Percentiles rank a stretch among this genome's conserved stretches.
Conservation (phyloP, 2,797 vertebrate species). For the Lutjanus argentimaculatus region DNA sequence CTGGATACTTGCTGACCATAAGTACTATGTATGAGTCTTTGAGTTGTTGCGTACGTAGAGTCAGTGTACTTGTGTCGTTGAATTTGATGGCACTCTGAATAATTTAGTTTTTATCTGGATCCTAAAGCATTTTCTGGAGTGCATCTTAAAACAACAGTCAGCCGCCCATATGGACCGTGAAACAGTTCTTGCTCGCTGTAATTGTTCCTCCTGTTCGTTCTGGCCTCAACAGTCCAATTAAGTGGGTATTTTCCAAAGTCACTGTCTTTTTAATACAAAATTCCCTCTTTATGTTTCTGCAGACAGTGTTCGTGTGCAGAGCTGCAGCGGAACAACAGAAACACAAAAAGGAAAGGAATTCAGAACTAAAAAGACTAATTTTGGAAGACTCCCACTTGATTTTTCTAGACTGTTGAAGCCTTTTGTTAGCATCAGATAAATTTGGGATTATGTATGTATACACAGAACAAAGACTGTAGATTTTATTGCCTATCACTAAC, state of each 20-base stretch:
- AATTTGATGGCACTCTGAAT: neutral
- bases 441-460: neutral
- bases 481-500: neutral
- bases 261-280: neutral
- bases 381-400: neutral
- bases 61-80: neutral
- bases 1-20: neutral
- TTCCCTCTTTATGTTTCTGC: neutral
- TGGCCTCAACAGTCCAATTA: slow-evolving; percentile 1
- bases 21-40: neutral
- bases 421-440: slow-evolving; percentile 8
- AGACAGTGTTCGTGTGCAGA: neutral
- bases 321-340: neutral
- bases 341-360: slow-evolving; percentile 4
- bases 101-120: too few relatives aligned
- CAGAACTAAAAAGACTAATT: neutral
- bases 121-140: too few relatives aligned
- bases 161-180: neutral
- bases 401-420: neutral
- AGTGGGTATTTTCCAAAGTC: neutral
- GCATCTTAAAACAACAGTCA: too few relatives aligned
- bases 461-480: neutral
- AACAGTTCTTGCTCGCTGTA: neutral
- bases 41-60: neutral
- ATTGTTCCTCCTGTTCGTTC: neutral